phyloP scores from a whole-genome alignment of 2,888 invertebrate genomes.

The Sphaerophoria taeniata region DNA sequence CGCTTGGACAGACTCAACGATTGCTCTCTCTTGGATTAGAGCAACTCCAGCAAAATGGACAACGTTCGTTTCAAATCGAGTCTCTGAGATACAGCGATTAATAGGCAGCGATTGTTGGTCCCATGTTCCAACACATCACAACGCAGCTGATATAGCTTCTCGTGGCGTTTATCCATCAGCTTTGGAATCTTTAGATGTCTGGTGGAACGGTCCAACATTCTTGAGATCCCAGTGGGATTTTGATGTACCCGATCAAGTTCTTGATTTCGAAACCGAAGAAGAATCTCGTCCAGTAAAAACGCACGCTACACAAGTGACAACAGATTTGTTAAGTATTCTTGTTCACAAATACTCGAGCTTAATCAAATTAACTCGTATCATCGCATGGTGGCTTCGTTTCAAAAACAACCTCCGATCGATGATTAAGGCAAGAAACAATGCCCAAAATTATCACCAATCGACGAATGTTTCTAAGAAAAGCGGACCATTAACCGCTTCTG shows the following conservation, averaged over 20 bases:
- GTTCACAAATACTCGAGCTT: neutral
- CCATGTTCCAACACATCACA: neutral
- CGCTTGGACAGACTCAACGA: too few species aligned
- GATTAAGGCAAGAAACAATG: too few species aligned
- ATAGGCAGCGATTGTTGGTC: neutral
- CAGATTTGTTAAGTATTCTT: neutral
- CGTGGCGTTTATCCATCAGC: conserved; percentile 1
- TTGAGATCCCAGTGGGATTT: conserved; percentile 7
- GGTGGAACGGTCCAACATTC: neutral
- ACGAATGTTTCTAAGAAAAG: neutral
- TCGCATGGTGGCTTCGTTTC: neutral
- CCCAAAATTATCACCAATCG: neutral
- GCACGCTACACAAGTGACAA: neutral
- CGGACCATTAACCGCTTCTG: neutral
- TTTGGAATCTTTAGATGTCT: neutral
- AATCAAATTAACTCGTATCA: neutral
- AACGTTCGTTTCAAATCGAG: conserved; percentile 3
- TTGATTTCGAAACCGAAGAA: neutral
- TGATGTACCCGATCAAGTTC: neutral
- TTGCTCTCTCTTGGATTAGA: neutral
- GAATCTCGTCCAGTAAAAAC: neutral
- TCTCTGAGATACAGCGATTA: conserved; percentile 6
- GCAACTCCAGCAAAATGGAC: conserved; percentile 3
- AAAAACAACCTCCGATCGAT: too few species aligned
- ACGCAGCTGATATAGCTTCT: conserved; percentile 6